Evolutionary conservation across 2,113 vertebrate genomes (phyloP).

Genomic region (Spea multiplicata): DNA sequence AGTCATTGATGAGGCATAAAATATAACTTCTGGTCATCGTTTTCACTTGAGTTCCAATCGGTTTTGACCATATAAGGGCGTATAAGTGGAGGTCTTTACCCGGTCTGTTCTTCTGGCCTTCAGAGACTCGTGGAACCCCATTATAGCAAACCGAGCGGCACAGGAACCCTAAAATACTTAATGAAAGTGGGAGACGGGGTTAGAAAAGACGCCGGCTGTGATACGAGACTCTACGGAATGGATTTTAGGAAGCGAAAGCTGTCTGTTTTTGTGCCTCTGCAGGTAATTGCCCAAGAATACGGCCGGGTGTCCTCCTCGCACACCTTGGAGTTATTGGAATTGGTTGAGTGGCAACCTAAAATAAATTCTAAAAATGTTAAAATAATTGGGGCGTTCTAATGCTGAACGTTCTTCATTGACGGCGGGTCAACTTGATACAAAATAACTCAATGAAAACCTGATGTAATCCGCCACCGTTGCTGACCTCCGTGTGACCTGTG

Average conservation of each 20-base stretch:
- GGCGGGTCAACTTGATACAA: too few species aligned
- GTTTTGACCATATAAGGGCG: conserved; percentile 65
- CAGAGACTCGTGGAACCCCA: conserved; percentile 67
- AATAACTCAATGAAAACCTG: too few species aligned
- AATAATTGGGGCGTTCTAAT: too few species aligned
- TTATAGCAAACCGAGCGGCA: conserved; percentile 66
- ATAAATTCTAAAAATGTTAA: too few species aligned
- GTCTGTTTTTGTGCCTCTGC: background rate
- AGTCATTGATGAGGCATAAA: too few species aligned
- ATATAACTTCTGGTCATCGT: too few species aligned
- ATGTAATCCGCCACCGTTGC: background rate
- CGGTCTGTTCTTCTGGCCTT: conserved; percentile 51
- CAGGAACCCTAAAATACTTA: conserved; percentile 61
- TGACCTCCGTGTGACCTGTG: conserved; percentile 58
- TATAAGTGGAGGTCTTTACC: conserved; percentile 63
- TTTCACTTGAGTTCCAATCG: too few species aligned
- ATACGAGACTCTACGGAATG: too few species aligned
- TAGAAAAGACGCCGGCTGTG: background rate
- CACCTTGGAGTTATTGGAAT: background rate
- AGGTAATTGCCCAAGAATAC: background rate
- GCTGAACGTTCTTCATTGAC: too few species aligned
- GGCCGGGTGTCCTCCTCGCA: too few species aligned
- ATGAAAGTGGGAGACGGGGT: background rate
- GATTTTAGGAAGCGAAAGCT: background rate
- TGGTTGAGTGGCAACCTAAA: background rate